Evolutionary conservation across 1,140 invertebrate species (phyloP).

Genomic region (Drosophila subobscura): DNA sequence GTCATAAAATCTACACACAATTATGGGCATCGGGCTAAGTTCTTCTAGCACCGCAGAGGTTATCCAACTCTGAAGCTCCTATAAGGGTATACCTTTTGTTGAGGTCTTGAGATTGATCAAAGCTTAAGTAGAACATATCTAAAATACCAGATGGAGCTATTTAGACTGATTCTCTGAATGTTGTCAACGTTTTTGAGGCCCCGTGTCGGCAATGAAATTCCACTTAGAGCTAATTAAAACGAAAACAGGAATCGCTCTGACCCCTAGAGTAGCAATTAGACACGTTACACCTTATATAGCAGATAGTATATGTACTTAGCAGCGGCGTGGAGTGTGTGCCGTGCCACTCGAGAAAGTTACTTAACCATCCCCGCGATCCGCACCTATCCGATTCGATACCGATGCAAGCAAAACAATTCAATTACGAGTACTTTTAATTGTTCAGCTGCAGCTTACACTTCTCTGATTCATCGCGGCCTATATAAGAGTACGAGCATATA

Average conservation of each 20-base stretch:
- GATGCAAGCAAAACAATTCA: conserved; percentile 39
- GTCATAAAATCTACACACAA: no score
- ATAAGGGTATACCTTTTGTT: no score
- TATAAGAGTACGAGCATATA: conserved; percentile 1
- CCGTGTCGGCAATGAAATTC: no score
- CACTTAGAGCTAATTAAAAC: no score
- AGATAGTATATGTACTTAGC: background rate
- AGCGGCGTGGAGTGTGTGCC: conserved; percentile 5
- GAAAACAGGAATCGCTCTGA: conserved; percentile 22
- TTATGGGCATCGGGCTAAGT: no score
- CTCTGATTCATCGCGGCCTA: conserved; percentile 22
- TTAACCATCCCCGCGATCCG: conserved; percentile 25
- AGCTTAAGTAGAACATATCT: no score
- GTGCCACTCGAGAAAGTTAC: conserved; percentile 41
- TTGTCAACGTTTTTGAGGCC: no score
- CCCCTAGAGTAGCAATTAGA: conserved; percentile 20
- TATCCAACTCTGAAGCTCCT: no score
- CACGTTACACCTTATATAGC: background rate
- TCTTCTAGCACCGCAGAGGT: no score
- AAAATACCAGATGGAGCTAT: no score
- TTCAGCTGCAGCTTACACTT: conserved; percentile 19
- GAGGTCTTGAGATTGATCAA: no score
- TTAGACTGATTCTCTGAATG: no score
- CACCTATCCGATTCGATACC: background rate
- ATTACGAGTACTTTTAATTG: conserved; percentile 43